These are phyloP conservation scores for Mesembrinibis cayennensis DNA, from an alignment of 2,113 vertebrate genomes.

Conservation along the genomic window DNA sequence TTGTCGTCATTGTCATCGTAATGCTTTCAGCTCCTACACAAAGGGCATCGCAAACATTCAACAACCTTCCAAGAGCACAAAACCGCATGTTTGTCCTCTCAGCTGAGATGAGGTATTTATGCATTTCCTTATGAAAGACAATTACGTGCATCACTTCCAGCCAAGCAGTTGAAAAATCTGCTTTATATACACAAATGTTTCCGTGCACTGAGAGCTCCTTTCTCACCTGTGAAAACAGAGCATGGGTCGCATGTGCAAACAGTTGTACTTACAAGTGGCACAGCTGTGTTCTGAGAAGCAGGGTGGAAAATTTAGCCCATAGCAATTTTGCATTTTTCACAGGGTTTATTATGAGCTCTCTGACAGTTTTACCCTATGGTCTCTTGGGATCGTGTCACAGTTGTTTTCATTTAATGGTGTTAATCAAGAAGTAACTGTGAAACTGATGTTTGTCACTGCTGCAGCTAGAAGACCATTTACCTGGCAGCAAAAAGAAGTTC, in stretches of 20 bases:
- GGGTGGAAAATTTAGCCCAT: conserved; percentile 61
- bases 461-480: neutral
- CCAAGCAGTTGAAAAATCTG: neutral
- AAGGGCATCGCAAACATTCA: neutral
- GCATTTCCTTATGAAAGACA: conserved; percentile 12
- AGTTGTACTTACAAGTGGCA: conserved; percentile 24
- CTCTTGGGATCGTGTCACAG: conserved; percentile 11
- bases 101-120: neutral
- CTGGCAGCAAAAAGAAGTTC: neutral
- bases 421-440: conserved; percentile 55
- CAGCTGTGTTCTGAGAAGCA: conserved; percentile 55
- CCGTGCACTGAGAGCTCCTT: neutral
- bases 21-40: neutral
- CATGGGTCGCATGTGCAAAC: neutral
- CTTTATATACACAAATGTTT: neutral
- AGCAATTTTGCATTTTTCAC: conserved; percentile 60
- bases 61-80: neutral
- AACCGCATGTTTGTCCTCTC: neutral
- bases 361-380: conserved; percentile 30
- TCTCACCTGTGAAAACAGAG: conserved; percentile 58
- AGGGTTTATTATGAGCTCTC: conserved; percentile 42
- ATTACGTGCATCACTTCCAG: conserved; percentile 4
- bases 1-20: neutral
- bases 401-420: conserved; percentile 47
- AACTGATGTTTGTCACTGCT: conserved; percentile 2